Evolutionary conservation across 2,113 vertebrate species (phyloP).

Genomic region (Sterna hirundo): DNA sequence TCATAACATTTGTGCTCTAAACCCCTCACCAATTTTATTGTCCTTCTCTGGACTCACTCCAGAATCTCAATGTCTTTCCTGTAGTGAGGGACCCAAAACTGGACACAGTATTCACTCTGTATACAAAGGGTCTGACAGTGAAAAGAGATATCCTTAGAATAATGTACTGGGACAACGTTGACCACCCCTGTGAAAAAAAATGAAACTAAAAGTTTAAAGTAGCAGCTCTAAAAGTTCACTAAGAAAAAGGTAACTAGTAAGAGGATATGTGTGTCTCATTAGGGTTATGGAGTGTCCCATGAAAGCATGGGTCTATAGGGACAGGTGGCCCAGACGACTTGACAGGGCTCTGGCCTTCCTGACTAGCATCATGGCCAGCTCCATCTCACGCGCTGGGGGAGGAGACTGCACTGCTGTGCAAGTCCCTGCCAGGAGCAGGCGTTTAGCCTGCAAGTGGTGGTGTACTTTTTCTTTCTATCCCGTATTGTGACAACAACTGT

Average conservation of each 20-base stretch:
- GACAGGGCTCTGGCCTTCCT: background rate
- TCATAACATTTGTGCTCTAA: no score
- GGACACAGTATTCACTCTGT: background rate
- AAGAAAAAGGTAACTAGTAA: background rate
- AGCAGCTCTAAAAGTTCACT: background rate
- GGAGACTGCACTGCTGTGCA: background rate
- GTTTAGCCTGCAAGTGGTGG: background rate
- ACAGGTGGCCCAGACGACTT: background rate
- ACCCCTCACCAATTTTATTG: no score
- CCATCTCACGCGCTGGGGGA: background rate
- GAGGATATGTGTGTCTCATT: background rate
- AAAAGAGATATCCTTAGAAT: background rate
- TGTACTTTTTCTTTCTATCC: background rate
- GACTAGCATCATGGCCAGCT: rapidly evolving
- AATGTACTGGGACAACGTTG: background rate
- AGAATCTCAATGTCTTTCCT: no score
- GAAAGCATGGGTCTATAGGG: rapidly evolving
- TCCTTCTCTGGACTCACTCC: no score
- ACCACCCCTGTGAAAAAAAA: background rate
- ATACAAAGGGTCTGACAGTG: background rate
- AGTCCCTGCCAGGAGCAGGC: background rate
- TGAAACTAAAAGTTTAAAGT: background rate
- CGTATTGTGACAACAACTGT: background rate
- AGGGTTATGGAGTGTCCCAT: background rate
- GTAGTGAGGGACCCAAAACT: no score